Evolutionary conservation across 2,797 vertebrate species (phyloP), one percentile per base, ranked within the genome.

Genomic region (Anabas testudineus): DNA sequence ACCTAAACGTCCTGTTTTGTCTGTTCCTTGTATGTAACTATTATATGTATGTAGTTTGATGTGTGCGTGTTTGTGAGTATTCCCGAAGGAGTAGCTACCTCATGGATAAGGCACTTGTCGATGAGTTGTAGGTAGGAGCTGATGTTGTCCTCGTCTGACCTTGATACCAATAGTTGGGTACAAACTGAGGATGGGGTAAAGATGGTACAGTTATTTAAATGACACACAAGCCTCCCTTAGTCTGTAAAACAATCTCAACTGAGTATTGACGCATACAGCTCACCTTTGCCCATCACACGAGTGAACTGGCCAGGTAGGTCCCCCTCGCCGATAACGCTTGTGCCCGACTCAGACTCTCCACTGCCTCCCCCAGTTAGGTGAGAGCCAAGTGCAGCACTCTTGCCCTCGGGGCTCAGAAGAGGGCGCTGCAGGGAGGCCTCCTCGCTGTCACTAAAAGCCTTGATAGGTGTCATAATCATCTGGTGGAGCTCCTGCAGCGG

Each of bases 241-340:
- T 22, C 16, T 14, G 32, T 22, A 10, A 45, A 43, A 36, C 5
- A 3, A 42, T 2, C 21, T 32, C 10, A 4, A 18, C 5, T n/a
- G 16, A 42, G 5, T 9, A 30, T 21, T 3, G 34, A 15, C 41
- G 13, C 13, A 5, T 2, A 28, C 7, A 14, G 19, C 67, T 70
- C 90, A 99, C 98, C 98, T 98, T 99, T 99, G 24, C 98, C 98
- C 98, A 99, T 99, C 81, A 98, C 97, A 1, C 97, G 95, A 10
- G 97, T 99, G 90, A 99, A 99, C 94, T 99, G 98, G 3, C 96
- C 95, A 0, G 97, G 96, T 74, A 99, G 94, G 86, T 99, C 97
- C 0, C 96, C 97, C 86, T 99, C 96, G 0, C 96, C 94, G 64
- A 98, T 85, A 18, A 95, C 90, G 9, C 88, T 93, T 0, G 93